Base-by-base conservation (phyloP, 1,140 invertebrate species). In the Mya arenaria region DNA sequence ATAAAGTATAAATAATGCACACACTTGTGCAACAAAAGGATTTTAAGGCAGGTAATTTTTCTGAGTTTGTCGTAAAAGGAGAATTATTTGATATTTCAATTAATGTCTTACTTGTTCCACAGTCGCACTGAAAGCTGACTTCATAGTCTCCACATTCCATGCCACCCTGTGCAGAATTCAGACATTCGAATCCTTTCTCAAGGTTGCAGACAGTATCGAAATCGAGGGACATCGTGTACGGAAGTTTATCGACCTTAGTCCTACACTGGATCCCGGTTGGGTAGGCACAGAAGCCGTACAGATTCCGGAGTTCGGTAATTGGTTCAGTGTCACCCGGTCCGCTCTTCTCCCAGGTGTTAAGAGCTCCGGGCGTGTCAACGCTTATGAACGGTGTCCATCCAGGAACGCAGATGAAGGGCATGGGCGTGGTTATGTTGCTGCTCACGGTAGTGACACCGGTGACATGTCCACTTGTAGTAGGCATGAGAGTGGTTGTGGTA, bases 261-360 rank as follows among this genome's bases (percentile, higher is more conserved):
- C 96, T 94, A 86, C 97, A 97, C 90, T 95, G 94, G 73, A 97
- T 96, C 52, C 95, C 94, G 1, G 92, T 93, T 94, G 97, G 97
- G 78, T 94, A 92, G 2, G 91, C 87, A 87, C 96, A 96, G 83
- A 92, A 92, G 4, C 85, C 82, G 63, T 91, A 88, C n/a, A 87
- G 84, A 30, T 80, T 60, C 5, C 88, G 63, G 32, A 92, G 77
- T 3, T 86, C 79, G 3, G 75, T 52, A 25, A 87, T 80, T 37
- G 85, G 84, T 80, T 93, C 91, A 55, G 86, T 82, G 68, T 93
- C 92, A 52, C 91, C 91, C 48, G 84, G 58, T 30, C 62, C 83
- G 63, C 87, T 83, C 17, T 65, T 39, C 56, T 91, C 89, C 4
- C 68, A 83, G n/a, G 58, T 28, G 0, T 55, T 28, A 19, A 68